A percentile compares a stretch with the other conserved stretches of the same genome.
These are phyloP conservation scores for Steinernema hermaphroditum DNA, from an alignment of 2,888 invertebrate species.

Conservation along the genomic window DNA sequence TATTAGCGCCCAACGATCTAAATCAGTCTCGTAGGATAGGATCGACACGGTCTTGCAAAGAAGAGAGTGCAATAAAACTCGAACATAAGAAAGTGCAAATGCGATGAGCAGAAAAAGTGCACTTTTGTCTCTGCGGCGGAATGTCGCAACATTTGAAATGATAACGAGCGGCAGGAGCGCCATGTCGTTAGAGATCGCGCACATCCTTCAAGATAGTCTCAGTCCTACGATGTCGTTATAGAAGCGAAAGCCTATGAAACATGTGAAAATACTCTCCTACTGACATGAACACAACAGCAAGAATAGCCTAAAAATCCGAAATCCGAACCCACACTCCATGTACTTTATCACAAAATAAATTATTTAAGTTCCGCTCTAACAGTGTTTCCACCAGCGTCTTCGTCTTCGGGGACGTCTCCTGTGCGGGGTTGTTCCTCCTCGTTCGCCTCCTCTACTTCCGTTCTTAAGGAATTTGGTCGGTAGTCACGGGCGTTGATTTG, in stretches of 20 bases:
- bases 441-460: neutral
- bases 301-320: neutral
- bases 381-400: constrained; percentile 14
- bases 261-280: too few species aligned
- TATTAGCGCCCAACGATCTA: neutral
- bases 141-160: too few species aligned
- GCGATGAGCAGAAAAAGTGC: too few species aligned
- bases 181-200: too few species aligned
- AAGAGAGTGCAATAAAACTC: constrained; percentile 9
- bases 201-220: too few species aligned
- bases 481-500: constrained; percentile 53
- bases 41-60: neutral
- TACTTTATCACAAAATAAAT: neutral
- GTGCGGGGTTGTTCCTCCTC: constrained; percentile 15
- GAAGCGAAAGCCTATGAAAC: too few species aligned
- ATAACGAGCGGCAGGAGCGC: too few species aligned
- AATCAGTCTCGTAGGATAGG: neutral
- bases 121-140: too few species aligned
- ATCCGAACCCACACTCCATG: neutral
- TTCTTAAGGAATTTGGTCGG: constrained; percentile 1
- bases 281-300: too few species aligned
- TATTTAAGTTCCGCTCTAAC: neutral
- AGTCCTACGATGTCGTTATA: too few species aligned
- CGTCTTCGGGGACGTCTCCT: constrained; percentile 16
- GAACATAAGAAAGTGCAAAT: constrained; percentile 2